Base-by-base conservation (phyloP, 2,797 vertebrate genomes). In the Choloepus didactylus region DNA sequence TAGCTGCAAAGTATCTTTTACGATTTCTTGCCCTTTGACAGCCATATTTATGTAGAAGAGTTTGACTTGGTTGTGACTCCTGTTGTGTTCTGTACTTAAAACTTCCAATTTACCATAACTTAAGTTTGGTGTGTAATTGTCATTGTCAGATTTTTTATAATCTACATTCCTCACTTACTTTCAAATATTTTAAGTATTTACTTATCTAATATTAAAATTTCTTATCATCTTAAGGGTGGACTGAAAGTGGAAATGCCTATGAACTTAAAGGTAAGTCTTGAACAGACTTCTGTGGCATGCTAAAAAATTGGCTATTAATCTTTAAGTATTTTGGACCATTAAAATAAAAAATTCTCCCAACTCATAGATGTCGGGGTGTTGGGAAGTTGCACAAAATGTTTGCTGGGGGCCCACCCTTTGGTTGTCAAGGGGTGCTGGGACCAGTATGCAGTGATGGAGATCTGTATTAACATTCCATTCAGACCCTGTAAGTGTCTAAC, bases 181-280 rank as follows among this genome's bases (percentile, higher is more conserved):
- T 75, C 9, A 29, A 23, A 31, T n/a, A 29, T 66, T 84, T 83
- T 66, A 89, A 85, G 75, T 93, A 46, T 92, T 79, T 93, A 94
- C 83, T 29, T 84, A 31, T 96, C 93, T 54, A 91, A 70, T 90
- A 70, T 96, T 80, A 77, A 91, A 85, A 70, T 95, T 67, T 96
- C 83, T 95, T 44, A 1, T 97, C 38, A 46, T 97, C 89, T 97
- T 96, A 97, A 99, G 99, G 98, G 98, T 96, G 98, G 98, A 93
- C 98, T 99, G 35, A 99, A 99, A 96, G 99, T 99, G 69, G 98
- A 98, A 96, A 98, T 98, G 98, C 99, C 99, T 56, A 97, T 99
- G 98, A 98, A 99, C 97, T 98, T 99, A 85, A 98, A 98, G 98
- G 99, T 99, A 98, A 98, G 98, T 93, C 67, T 87, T 80, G 69